Evolutionary conservation across 2,797 vertebrate genomes (phyloP).

Genomic region (Columba guinea): DNA sequence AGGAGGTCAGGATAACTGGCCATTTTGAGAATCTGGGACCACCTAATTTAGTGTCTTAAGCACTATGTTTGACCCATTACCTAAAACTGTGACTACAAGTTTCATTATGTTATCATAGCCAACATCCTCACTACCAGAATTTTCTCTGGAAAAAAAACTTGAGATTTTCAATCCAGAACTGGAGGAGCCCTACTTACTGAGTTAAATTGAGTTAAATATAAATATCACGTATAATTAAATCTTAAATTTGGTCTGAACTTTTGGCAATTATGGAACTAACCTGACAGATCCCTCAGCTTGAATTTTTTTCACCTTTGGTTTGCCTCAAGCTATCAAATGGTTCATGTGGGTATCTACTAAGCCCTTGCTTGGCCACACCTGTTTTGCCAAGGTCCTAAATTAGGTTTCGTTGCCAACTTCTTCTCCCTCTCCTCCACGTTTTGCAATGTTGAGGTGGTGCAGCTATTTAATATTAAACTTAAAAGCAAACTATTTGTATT

Average conservation of each 20-base stretch:
- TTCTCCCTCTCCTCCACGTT: neutral
- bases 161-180: neutral
- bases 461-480: constrained; percentile 52
- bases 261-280: neutral
- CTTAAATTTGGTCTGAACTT: neutral
- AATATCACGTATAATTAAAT: neutral
- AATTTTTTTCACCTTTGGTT: neutral
- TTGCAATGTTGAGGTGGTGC: neutral
- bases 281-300: neutral
- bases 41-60: neutral
- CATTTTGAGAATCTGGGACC: neutral
- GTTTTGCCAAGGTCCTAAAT: neutral
- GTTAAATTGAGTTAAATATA: neutral
- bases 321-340: neutral
- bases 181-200: neutral
- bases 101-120: neutral
- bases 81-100: neutral
- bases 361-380: neutral
- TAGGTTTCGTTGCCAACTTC: neutral
- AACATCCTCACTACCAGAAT: neutral
- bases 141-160: neutral
- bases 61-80: neutral
- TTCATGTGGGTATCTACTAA: neutral
- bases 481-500: constrained; percentile 65
- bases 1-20: neutral